Evolutionary conservation across 2,888 invertebrate genomes (phyloP), one percentile per base, ranked within the genome.

Genomic region (Steinernema hermaphroditum): DNA sequence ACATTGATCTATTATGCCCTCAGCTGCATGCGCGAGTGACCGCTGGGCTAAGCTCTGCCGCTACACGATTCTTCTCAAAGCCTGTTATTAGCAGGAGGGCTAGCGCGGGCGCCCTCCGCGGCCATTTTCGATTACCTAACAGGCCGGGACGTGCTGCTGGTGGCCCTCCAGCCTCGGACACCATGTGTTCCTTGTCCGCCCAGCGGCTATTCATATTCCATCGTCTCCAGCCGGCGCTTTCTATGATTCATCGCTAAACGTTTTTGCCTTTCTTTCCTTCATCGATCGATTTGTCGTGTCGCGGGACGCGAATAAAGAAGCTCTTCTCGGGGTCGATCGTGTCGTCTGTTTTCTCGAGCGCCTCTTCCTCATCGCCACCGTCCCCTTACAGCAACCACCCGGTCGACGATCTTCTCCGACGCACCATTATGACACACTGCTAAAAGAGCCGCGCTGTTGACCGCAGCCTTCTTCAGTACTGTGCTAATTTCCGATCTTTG

Each of bases 71-170:
- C 54, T 54, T 54, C 54, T 62, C 62, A 8, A 62, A 62, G 62
- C 62, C 62, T 62, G 32, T 62, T 62, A 62, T 62, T 62, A 62
- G 46, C 9, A 46, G 9, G 6, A 46, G 37, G 6, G 37, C 62
- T 24, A 19, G 54, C 54, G 22, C 54, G 54, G 27, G 54, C 27
- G 54, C 22, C 22, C 54, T 12, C 4, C 24, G 62, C 32, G 62
- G 12, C 62, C 62, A 62, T 62, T 29, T 62, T 62, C 62, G 62
- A 62, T 62, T 62, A 62, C 62, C 62, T 62, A 62, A 62, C 62
- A 32, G 32, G 22, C 43, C 46, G 46, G 9, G 46, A 6, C 4
- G n/a, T 46, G 46, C 46, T 46, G 46, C 46, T 46, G 46, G 16
- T 46, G 46, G 46, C 32, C 62, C 22, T 54, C 24, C 2, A n/a